Conservation (phyloP, 2,113 vertebrate species). For the Dicrurus megarhynchus region DNA sequence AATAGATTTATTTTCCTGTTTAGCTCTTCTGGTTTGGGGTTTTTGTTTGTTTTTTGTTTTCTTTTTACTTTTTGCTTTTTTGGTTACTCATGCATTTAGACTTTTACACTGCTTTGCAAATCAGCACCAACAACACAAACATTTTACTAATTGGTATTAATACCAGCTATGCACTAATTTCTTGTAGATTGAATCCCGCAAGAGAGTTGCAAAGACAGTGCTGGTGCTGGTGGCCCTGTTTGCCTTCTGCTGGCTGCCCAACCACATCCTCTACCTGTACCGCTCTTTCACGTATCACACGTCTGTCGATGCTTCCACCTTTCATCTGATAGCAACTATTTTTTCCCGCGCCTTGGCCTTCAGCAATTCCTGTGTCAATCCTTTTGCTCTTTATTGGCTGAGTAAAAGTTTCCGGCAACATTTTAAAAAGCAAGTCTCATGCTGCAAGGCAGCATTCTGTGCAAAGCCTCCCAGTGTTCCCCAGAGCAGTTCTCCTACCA, state of each 20-base stretch:
- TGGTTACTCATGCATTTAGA: background rate
- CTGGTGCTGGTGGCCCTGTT: slow-evolving; percentile 80
- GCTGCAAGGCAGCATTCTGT: slow-evolving; percentile 52
- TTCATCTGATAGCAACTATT: slow-evolving; percentile 73
- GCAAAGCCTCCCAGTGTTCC: slow-evolving; percentile 22
- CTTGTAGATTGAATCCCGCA: slow-evolving; percentile 79
- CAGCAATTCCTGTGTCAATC: slow-evolving; percentile 82
- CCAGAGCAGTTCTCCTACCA: slow-evolving; percentile 54
- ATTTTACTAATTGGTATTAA: background rate
- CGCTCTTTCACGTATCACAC: slow-evolving; percentile 75
- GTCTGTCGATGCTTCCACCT: slow-evolving; percentile 66
- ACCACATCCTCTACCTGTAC: slow-evolving; percentile 81
- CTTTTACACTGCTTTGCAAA: background rate
- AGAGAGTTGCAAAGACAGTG: slow-evolving; percentile 81
- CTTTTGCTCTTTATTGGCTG: slow-evolving; percentile 82
- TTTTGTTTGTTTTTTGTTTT: background rate
- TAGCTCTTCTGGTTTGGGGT: background rate
- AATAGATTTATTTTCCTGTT: background rate
- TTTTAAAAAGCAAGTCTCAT: slow-evolving; percentile 77
- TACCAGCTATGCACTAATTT: background rate
- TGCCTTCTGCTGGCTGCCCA: slow-evolving; percentile 82
- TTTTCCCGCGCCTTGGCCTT: slow-evolving; percentile 78
- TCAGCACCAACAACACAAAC: background rate
- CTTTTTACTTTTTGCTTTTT: background rate
- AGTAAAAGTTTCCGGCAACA: slow-evolving; percentile 80